phyloP scores from a whole-genome alignment of 1,140 invertebrate species.

The Sipha flava region DNA sequence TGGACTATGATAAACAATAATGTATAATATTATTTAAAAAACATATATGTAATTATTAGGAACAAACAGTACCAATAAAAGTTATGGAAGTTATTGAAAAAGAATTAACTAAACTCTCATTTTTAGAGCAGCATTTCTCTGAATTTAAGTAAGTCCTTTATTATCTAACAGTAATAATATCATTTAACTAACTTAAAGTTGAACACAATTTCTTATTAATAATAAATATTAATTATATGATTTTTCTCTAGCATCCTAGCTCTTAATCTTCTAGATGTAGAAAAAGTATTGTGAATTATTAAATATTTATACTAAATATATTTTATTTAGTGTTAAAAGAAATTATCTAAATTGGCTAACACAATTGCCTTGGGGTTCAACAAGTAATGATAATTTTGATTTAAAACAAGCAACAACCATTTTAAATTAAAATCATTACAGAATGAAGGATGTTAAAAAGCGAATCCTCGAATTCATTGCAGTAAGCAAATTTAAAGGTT shows the following conservation, averaged over 20 bases:
- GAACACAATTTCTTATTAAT: not conserved
- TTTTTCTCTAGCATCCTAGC: no score
- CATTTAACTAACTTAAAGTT: no score
- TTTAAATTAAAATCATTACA: slow-evolving; percentile 96
- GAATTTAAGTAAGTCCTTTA: slow-evolving; percentile 80
- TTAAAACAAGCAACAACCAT: slow-evolving; percentile 75
- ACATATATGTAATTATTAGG: slow-evolving; percentile 43
- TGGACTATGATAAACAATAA: no score
- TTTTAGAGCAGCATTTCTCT: slow-evolving; percentile 95
- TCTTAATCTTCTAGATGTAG: no score
- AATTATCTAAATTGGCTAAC: slow-evolving; percentile 99
- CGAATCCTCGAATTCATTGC: slow-evolving; percentile 98
- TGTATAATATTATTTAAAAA: not conserved
- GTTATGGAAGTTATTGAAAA: slow-evolving; percentile 95
- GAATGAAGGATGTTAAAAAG: slow-evolving; percentile 99
- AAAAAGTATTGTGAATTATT: no score
- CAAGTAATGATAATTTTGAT: slow-evolving; percentile 85
- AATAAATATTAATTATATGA: no score
- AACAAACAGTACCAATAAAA: slow-evolving; percentile 75
- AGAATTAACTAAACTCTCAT: slow-evolving; percentile 89
- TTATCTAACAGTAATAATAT: no score
- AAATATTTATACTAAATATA: no score
- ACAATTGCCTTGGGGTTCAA: slow-evolving; percentile 92
- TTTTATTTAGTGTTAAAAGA: slow-evolving; percentile 80
- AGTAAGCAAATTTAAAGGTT: slow-evolving; percentile 90